A percentile compares a stretch with the other conserved stretches of the same genome.
Conservation (phyloP, 2,888 invertebrate species). For the Leucophenga maculata region DNA sequence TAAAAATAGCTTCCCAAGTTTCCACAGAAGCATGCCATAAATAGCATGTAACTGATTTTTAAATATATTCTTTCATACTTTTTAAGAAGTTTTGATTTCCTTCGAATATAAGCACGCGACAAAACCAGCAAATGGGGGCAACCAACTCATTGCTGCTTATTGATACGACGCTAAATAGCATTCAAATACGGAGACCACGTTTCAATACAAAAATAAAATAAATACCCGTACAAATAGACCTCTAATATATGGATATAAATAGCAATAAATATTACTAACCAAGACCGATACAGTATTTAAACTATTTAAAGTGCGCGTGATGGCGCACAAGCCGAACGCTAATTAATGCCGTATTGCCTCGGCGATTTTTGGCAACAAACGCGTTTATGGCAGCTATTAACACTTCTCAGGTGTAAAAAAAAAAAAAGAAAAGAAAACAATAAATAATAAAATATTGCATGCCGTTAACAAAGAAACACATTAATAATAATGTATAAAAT, state of each 20-base stretch:
- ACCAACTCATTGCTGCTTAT: too few species aligned
- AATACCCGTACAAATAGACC: too few species aligned
- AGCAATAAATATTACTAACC: neutral
- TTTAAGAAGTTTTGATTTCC: too few species aligned
- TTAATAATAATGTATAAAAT: too few species aligned
- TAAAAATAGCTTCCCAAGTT: too few species aligned
- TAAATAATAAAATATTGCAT: neutral
- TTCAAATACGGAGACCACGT: conserved; percentile 9
- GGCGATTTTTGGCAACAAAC: neutral
- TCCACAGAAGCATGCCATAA: too few species aligned
- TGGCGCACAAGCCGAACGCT: neutral
- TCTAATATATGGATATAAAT: too few species aligned
- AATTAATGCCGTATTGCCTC: neutral
- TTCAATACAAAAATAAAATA: neutral
- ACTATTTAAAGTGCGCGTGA: neutral
- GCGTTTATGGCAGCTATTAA: neutral
- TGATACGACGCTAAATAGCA: neutral
- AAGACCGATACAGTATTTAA: neutral
- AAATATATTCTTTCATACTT: too few species aligned
- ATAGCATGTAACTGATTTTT: too few species aligned
- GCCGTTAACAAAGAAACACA: too few species aligned
- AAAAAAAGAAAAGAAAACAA: neutral
- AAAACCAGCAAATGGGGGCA: too few species aligned
- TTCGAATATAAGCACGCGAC: too few species aligned
- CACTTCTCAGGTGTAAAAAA: neutral